Evolutionary conservation across 53 echinoderm and acorn worm genomes (phyloP).

Genomic region (Crossaster papposus): DNA sequence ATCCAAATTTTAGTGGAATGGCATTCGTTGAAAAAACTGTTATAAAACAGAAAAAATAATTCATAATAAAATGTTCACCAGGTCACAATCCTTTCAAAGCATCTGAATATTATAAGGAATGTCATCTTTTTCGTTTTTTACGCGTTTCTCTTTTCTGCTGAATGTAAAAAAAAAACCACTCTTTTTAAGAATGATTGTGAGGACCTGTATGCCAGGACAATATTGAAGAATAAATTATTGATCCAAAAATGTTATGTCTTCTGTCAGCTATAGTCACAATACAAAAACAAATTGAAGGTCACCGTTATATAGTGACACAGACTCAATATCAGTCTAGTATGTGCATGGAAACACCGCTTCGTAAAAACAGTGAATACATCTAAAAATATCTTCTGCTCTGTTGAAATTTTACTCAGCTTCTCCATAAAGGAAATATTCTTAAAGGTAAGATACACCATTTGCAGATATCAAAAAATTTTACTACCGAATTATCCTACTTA

Average conservation of each 20-base stretch:
- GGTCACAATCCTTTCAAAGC: background rate
- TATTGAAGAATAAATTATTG: background rate
- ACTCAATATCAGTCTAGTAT: background rate
- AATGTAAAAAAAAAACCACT: too few species aligned
- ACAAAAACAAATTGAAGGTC: background rate
- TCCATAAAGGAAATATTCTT: background rate
- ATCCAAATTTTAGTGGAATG: background rate
- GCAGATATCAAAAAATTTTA: too few species aligned
- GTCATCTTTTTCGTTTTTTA: too few species aligned
- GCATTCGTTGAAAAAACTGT: background rate
- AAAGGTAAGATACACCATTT: too few species aligned
- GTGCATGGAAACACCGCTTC: background rate
- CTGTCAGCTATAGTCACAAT: background rate
- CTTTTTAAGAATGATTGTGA: too few species aligned
- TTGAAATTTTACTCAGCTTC: background rate
- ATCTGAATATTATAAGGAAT: too few species aligned
- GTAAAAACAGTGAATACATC: background rate
- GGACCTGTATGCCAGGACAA: too few species aligned
- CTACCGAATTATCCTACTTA: too few species aligned
- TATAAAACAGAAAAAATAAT: background rate
- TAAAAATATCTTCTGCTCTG: background rate
- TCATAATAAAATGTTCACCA: too few species aligned
- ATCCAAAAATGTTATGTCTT: background rate
- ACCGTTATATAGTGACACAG: background rate
- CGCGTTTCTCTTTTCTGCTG: too few species aligned